Percentiles rank a stretch among this genome's conserved stretches.
Conservation (phyloP, 2,888 invertebrate species). For the Gisinianus flammeolus region DNA sequence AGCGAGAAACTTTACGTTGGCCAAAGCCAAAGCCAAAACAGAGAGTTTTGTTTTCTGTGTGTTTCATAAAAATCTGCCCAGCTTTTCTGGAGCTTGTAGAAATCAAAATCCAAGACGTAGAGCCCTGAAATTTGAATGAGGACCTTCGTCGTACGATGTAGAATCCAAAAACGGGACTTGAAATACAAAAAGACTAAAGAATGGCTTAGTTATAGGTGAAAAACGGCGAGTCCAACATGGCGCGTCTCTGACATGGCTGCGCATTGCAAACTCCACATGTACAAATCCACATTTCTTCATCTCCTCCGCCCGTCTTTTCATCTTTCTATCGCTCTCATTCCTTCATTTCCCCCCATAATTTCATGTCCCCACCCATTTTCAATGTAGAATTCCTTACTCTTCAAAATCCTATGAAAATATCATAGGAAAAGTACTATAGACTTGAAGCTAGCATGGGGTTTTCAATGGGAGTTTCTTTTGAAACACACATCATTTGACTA, state of each 20-base stretch:
- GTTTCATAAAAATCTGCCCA: not conserved
- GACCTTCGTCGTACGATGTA: not conserved
- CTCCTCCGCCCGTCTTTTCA: not conserved
- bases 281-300: not conserved
- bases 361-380: not conserved
- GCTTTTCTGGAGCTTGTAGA: not conserved
- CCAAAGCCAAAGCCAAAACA: too few species aligned
- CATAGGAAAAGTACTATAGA: not conserved
- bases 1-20: too few species aligned
- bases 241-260: not conserved
- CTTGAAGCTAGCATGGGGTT: not conserved
- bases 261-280: not conserved
- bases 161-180: not conserved
- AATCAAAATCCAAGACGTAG: not conserved
- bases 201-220: not conserved
- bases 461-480: slow-evolving; percentile 1
- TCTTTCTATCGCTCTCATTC: not conserved
- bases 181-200: not conserved
- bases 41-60: not conserved
- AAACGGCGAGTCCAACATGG: slow-evolving; percentile 7
- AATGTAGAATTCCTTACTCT: not conserved
- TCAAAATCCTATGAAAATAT: not conserved
- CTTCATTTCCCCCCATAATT: not conserved
- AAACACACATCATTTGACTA: not conserved
- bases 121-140: not conserved